Base-by-base conservation (phyloP, 2,888 invertebrate species). In the Napeogenes sylphis region DNA sequence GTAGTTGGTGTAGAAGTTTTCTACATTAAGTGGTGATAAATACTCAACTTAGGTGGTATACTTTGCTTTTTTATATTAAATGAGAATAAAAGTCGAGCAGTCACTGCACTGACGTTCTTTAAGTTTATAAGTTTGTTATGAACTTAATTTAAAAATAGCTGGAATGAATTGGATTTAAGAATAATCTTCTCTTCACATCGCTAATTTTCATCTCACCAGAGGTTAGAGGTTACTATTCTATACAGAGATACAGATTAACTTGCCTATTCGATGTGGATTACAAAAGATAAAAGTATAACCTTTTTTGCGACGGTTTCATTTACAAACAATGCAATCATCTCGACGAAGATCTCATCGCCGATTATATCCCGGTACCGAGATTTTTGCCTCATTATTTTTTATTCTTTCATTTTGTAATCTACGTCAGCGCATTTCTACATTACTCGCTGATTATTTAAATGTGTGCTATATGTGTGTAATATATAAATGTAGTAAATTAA, bases 321-420 rank as follows among this genome's bases (percentile, higher is more conserved):
- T 84, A 81, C 86, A 87, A 87, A 88, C 87, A 87, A 87, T 87
- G 80, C 80, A 77, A 80, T 81, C 78, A 75, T 73, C 75, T 75
- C 71, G 65, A 73, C 58, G 67, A 72, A 80, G 84, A 87, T 86
- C 82, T 77, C 81, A 84, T 85, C 83, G 78, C 73, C 74, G 84
- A 84, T 86, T 82, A 82, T 83, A 81, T 82, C 75, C 77, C 75
- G 76, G 74, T 63, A 64, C 67, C 64, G 66, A 66, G 58, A 64
- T 71, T 71, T 73, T 72, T 72, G 66, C 70, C 67, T 68, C 70
- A 68, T 69, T 70, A 69, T 71, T 73, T 73, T 75, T 70, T 72
- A 51, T 63, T 64, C 64, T 59, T 67, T 64, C 56, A 56, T 55
- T 56, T 56, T 38, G 55, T 51, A 42, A 62, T 54, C 63, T n/a